phyloP scores from a whole-genome alignment of 2,888 invertebrate genomes.

The Polydrusus cervinus region DNA sequence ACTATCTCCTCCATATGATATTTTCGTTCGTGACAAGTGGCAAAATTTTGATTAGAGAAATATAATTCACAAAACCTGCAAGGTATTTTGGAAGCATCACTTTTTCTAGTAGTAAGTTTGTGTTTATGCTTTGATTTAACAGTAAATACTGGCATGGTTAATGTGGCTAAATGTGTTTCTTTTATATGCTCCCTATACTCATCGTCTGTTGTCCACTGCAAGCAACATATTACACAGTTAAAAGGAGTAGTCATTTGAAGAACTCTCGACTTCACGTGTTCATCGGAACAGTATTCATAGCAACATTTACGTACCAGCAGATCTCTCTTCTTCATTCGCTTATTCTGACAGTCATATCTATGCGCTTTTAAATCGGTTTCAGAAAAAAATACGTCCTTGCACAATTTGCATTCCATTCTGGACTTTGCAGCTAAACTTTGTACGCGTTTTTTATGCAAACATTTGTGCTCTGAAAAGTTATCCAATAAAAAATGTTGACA shows the following conservation, averaged over 20 bases:
- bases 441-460: slow-evolving; percentile 31
- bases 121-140: not conserved
- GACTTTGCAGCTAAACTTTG: slow-evolving; percentile 30
- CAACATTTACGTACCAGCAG: slow-evolving; percentile 21
- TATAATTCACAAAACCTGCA: slow-evolving; percentile 65
- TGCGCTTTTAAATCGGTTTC: not conserved
- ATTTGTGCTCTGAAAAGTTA: slow-evolving; percentile 37
- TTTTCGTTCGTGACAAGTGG: slow-evolving; percentile 57
- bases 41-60: slow-evolving; percentile 57
- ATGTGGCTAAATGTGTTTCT: slow-evolving; percentile 10
- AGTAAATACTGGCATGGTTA: not conserved
- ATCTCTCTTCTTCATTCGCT: not conserved
- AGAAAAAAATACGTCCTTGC: slow-evolving; percentile 52
- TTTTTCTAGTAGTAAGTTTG: not conserved
- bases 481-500: slow-evolving; percentile 21
- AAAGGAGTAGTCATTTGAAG: not conserved
- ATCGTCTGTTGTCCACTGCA: not conserved
- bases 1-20: slow-evolving; percentile 52
- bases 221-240: slow-evolving; percentile 7
- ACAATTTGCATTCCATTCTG: slow-evolving; percentile 57
- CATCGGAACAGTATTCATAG: slow-evolving; percentile 9
- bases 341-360: not conserved
- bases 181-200: slow-evolving; percentile 25
- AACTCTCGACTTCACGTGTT: not conserved
- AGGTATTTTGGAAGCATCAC: slow-evolving; percentile 31